Evolutionary conservation across 2,888 invertebrate species (phyloP).

Genomic region (Amblyteles armatorius): DNA sequence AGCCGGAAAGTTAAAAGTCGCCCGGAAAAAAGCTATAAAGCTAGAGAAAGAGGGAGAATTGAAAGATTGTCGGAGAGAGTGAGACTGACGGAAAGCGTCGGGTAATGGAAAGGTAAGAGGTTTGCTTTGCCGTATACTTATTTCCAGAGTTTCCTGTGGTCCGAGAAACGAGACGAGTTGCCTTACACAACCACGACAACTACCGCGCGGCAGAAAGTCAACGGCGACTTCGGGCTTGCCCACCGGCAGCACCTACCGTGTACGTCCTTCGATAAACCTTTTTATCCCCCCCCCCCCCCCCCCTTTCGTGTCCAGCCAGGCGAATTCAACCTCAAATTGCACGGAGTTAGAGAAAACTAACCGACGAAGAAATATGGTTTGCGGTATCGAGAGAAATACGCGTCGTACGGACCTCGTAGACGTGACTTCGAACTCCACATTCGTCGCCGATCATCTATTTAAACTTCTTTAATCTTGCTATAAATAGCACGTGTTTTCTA

Average conservation of each 20-base stretch:
- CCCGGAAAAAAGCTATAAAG: conserved; percentile 50
- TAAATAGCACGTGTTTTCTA: neutral
- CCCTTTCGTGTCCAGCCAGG: conserved; percentile 58
- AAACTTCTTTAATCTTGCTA: neutral
- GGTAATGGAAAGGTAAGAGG: conserved; percentile 75
- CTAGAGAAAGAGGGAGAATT: conserved; percentile 17
- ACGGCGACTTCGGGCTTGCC: neutral
- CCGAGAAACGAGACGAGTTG: conserved; percentile 57
- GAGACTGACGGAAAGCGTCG: conserved; percentile 65
- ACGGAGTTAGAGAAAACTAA: conserved; percentile 55
- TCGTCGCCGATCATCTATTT: neutral
- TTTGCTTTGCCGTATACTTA: conserved; percentile 70
- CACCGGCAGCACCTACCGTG: neutral
- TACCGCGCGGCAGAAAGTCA: conserved; percentile 31
- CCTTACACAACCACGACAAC: conserved; percentile 33
- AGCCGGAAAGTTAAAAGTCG: conserved; percentile 36
- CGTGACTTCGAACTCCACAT: neutral
- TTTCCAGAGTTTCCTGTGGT: conserved; percentile 61
- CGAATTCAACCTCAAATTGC: conserved; percentile 54
- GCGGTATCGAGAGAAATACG: conserved; percentile 56
- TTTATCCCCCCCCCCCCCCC: conserved; percentile 45
- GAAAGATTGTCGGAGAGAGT: conserved; percentile 13
- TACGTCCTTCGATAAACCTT: conserved; percentile 55
- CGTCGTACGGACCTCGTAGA: neutral
- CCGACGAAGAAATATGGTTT: conserved; percentile 54